These are phyloP conservation scores for Palythoa grandiflora DNA, from an alignment of 92 coral and sea anemone species.

Conservation along the genomic window DNA sequence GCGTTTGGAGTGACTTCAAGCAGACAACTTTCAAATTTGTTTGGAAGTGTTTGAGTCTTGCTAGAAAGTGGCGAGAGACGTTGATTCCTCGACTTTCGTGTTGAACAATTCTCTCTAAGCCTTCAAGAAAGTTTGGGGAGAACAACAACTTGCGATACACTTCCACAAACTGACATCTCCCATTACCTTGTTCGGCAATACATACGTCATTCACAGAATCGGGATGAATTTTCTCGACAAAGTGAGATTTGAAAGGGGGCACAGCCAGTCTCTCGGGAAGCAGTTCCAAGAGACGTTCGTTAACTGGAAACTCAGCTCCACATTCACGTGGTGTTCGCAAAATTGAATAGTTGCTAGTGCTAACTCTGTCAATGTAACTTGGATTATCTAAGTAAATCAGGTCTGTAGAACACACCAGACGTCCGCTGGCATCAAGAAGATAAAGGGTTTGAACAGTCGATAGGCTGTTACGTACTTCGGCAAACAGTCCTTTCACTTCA, in stretches of 20 bases:
- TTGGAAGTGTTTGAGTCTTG: background rate
- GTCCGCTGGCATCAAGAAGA: constrained; percentile 65
- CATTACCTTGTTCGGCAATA: constrained; percentile 55
- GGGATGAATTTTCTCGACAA: constrained; percentile 75
- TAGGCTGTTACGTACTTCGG: background rate
- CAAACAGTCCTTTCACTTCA: too few species aligned
- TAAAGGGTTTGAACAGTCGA: constrained; percentile 54
- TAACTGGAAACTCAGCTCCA: background rate
- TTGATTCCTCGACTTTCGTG: background rate
- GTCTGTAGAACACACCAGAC: constrained; percentile 62
- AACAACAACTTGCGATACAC: constrained; percentile 56
- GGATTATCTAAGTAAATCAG: constrained; percentile 58
- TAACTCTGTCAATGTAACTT: constrained; percentile 48
- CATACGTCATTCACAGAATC: constrained; percentile 69
- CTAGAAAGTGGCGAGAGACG: background rate
- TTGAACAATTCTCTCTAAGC: constrained; percentile 33
- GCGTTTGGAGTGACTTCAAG: constrained; percentile 70
- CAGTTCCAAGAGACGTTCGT: constrained; percentile 19
- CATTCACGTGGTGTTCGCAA: constrained; percentile 54
- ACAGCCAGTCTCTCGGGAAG: constrained; percentile 70
- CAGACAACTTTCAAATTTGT: constrained; percentile 60
- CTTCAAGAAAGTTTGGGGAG: constrained; percentile 64
- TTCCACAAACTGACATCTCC: constrained; percentile 46
- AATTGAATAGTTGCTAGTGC: constrained; percentile 47
- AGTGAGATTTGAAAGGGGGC: constrained; percentile 45